Evolutionary conservation across 2,888 invertebrate species (phyloP).

Genomic region (Nezara viridula): DNA sequence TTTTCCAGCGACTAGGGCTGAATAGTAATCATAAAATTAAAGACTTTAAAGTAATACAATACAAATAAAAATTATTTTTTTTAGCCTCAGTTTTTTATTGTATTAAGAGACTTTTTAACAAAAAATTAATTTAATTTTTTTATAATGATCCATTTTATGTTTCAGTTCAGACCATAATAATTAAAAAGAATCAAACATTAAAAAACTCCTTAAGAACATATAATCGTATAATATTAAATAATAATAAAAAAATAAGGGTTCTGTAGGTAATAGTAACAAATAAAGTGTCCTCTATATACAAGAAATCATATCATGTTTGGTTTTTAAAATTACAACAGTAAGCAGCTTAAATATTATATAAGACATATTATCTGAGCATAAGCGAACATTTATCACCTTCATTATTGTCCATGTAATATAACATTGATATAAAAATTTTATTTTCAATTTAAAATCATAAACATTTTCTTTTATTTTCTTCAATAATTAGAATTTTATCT

Average conservation of each 20-base stretch:
- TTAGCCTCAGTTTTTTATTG: background rate
- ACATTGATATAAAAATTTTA: background rate
- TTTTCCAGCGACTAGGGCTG: background rate
- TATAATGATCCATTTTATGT: background rate
- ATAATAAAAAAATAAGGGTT: conserved; percentile 1
- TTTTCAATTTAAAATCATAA: background rate
- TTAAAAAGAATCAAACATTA: background rate
- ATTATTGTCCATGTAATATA: background rate
- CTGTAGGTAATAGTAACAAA: background rate
- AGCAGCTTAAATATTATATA: background rate
- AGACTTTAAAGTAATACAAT: background rate
- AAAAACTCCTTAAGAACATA: background rate
- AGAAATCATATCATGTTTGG: background rate
- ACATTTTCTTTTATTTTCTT: background rate
- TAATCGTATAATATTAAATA: background rate
- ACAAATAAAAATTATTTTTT: background rate
- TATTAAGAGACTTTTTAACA: background rate
- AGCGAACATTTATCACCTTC: too few species aligned
- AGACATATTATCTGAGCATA: background rate
- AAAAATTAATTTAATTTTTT: background rate
- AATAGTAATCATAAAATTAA: conserved; percentile 3
- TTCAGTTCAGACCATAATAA: background rate
- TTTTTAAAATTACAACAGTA: background rate
- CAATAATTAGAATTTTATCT: background rate
- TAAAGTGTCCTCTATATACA: background rate